Evolutionary conservation across 2,888 invertebrate species (phyloP).

Genomic region (Galerucella nymphaeae): DNA sequence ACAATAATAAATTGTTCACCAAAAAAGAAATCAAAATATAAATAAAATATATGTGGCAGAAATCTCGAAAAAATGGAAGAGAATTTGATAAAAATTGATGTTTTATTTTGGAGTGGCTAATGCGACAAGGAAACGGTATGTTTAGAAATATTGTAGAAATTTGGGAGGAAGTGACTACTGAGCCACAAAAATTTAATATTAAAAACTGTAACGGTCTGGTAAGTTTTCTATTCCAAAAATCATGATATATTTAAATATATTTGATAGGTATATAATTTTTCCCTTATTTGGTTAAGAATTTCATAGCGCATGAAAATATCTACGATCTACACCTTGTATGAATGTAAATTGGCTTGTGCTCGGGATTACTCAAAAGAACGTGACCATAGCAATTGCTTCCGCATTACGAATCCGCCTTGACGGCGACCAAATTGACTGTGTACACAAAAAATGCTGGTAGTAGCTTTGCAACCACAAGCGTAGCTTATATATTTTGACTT

Average conservation of each 20-base stretch:
- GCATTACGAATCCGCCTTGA: constrained; percentile 17
- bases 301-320: neutral
- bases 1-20: no score
- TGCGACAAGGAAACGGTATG: no score
- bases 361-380: constrained; percentile 9
- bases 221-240: no score
- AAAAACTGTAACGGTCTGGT: no score
- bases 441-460: constrained; percentile 14
- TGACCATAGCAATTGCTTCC: constrained; percentile 25
- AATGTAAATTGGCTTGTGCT: constrained; percentile 3
- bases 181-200: no score
- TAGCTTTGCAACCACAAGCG: neutral
- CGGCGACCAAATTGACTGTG: constrained; percentile 13
- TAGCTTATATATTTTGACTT: neutral
- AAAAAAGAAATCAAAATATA: no score
- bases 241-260: neutral
- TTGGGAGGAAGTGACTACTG: no score
- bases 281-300: constrained; percentile 1
- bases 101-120: no score
- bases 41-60: no score
- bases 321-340: neutral
- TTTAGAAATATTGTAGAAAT: no score
- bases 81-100: no score
- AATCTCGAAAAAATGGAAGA: no score
- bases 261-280: neutral